A percentile compares a stretch with the other conserved stretches of the same genome.
Evolutionary conservation across 2,113 vertebrate genomes (phyloP).

Genomic region (Philantomba maxwellii): DNA sequence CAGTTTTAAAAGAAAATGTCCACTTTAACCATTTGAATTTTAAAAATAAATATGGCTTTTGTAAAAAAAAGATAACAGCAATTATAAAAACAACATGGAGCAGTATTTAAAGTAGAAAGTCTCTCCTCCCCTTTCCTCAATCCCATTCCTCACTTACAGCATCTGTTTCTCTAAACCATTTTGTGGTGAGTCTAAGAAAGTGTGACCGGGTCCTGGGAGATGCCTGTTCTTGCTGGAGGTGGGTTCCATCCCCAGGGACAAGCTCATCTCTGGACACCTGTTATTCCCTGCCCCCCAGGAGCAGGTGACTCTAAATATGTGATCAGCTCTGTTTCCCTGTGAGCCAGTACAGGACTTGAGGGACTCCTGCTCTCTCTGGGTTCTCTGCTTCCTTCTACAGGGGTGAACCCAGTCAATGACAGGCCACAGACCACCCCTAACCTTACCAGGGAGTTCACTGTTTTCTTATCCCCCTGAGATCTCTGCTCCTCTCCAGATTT

Average conservation of each 20-base stretch:
- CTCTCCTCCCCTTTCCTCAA: not conserved
- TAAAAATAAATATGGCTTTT: conserved; percentile 1
- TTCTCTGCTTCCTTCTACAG: not conserved
- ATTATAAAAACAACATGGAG: not conserved
- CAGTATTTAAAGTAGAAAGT: not conserved
- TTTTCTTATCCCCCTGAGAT: not conserved
- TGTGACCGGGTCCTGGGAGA: not conserved
- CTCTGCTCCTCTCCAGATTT: conserved; percentile 34
- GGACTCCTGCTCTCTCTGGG: not conserved
- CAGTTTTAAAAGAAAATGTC: not conserved
- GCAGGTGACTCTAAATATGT: not conserved
- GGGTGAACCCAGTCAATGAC: not conserved
- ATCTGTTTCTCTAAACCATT: not conserved
- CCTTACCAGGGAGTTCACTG: conserved; percentile 43
- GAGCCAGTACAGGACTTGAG: not conserved
- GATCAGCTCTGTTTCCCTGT: not conserved
- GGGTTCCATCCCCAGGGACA: not conserved
- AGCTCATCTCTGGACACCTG: not conserved
- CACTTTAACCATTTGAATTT: not conserved
- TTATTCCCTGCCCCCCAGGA: not conserved
- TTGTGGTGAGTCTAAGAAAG: not conserved
- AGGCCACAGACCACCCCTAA: not conserved
- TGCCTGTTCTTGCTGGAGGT: not conserved
- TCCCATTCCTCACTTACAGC: not conserved
- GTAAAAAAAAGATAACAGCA: not conserved